Evolutionary conservation across 2,797 vertebrate genomes (phyloP).

Genomic region (Toxotes lorentzi): DNA sequence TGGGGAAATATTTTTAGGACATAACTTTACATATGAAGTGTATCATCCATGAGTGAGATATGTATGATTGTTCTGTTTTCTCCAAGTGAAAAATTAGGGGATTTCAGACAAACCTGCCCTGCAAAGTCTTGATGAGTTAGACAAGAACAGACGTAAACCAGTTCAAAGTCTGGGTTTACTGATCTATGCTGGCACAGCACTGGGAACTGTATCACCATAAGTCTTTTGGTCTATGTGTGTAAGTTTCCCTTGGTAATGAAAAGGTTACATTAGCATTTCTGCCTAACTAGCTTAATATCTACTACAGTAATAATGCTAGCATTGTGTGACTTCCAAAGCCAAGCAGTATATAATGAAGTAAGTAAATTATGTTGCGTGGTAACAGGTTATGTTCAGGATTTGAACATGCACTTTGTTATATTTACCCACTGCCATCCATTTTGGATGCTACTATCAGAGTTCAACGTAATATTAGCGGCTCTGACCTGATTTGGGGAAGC

Average conservation of each 20-base stretch:
- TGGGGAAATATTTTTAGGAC: conserved; percentile 65
- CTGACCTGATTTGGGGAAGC: background rate
- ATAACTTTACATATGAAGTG: conserved; percentile 45
- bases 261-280: background rate
- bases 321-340: background rate
- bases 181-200: background rate
- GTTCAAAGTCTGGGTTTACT: background rate
- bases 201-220: background rate
- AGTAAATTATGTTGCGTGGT: too few relatives aligned
- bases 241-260: background rate
- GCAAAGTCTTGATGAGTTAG: background rate
- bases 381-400: too few relatives aligned
- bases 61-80: conserved; percentile 17
- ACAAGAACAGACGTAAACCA: background rate
- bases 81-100: background rate
- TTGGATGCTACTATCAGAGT: background rate
- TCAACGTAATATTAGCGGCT: background rate
- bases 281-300: background rate
- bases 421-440: background rate
- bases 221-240: background rate
- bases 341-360: too few relatives aligned
- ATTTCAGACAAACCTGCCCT: background rate
- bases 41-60: conserved; percentile 35
- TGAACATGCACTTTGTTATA: background rate
- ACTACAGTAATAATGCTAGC: background rate